These are phyloP conservation scores for Vanessa cardui DNA, from an alignment of 2,888 invertebrate genomes.

Conservation along the genomic window DNA sequence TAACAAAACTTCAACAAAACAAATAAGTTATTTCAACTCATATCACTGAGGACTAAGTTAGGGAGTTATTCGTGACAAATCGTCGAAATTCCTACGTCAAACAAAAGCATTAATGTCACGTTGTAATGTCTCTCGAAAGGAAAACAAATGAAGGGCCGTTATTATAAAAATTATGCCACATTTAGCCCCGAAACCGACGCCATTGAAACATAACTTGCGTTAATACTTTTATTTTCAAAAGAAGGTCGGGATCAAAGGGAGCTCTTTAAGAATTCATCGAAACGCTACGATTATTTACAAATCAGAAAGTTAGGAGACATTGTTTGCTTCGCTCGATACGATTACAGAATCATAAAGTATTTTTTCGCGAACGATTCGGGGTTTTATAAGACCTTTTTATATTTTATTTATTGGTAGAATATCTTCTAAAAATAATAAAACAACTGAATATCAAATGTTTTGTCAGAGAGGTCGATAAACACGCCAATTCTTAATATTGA, in stretches of 20 bases:
- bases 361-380: neutral
- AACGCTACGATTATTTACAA: neutral
- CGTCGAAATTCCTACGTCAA: constrained; percentile 3
- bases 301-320: neutral
- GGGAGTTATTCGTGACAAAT: constrained; percentile 13
- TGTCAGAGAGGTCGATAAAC: no score
- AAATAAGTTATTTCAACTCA: no score
- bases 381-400: no score
- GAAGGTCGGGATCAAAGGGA: constrained; percentile 11
- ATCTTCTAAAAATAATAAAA: no score
- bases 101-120: neutral
- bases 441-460: no score
- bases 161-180: constrained; percentile 22
- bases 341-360: neutral
- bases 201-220: constrained; percentile 14
- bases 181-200: neutral
- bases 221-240: constrained; percentile 9
- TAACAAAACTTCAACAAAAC: no score
- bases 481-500: no score
- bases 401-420: no score
- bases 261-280: constrained; percentile 4
- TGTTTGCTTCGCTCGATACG: neutral
- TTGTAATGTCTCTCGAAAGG: neutral
- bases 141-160: constrained; percentile 15
- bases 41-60: no score